Evolutionary conservation across 2,888 invertebrate genomes (phyloP), one percentile per base, ranked within the genome.

Genomic region (Thecocarcelia acutangulata): DNA sequence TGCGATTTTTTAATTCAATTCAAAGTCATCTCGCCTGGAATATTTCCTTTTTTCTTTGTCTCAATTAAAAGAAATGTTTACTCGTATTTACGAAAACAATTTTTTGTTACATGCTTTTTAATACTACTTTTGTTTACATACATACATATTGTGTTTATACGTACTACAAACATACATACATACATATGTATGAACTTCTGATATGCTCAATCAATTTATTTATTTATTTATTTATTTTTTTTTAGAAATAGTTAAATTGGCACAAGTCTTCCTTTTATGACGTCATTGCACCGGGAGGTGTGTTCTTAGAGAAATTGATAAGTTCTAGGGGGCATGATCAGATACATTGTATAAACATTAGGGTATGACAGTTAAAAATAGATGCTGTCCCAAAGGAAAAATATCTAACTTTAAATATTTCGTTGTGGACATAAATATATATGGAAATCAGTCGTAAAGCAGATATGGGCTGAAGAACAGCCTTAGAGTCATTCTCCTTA

Each of bases 21-120:
- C 33, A 75, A 70, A 75, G 66, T 75, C 59, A 80, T 42, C 74
- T 68, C 33, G 33, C 69, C 15, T 54, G 59, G 13, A 24, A 11
- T 13, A 19, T 42, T 64, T 69, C 72, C 66, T 76, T 81, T 68
- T n/a, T 17, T 17, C 33, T 64, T 52, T 64, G 21, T 59, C 44
- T 70, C 50, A 59, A 76, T 72, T 72, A 80, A 80, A 56, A 72
- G 42, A 80, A 73, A 68, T 76, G 48, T 73, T 77, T 72, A n/a
- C n/a, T n/a, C n/a, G n/a, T n/a, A 69, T 64, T 75, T 76, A 48
- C 40, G 42, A 52, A 74, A 58, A 46, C 24, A 66, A 64, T 59
- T 70, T 48, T 33, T 33, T 8, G 9, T 33, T 28, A 9, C 33
- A 33, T 33, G 9, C 1, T 9, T 1, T 8, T 33, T 3, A 6